Evolutionary conservation across 2,888 invertebrate species (phyloP).

Genomic region (Callosobruchus maculatus): DNA sequence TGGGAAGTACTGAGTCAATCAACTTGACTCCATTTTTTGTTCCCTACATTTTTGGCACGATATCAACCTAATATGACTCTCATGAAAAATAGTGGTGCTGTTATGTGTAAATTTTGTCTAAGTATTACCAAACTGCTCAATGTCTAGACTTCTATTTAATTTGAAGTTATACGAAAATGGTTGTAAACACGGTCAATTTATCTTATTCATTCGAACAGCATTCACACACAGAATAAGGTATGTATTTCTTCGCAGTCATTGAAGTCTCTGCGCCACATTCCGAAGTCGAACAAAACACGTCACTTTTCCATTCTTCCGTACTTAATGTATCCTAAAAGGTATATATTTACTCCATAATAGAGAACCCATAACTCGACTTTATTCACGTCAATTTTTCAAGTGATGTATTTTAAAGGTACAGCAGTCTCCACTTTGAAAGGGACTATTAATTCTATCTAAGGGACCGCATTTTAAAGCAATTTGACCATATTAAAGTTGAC

Average conservation of each 20-base stretch:
- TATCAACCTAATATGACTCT: no score
- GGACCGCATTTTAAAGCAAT: slow-evolving; percentile 47
- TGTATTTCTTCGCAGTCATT: not conserved
- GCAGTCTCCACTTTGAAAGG: slow-evolving; percentile 21
- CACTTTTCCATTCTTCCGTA: slow-evolving; percentile 14
- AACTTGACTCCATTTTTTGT: no score
- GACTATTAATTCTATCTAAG: slow-evolving; percentile 38
- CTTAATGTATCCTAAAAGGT: slow-evolving; percentile 21
- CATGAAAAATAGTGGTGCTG: no score
- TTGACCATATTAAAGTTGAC: slow-evolving; percentile 48
- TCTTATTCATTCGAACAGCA: not conserved
- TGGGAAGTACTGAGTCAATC: no score
- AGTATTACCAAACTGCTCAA: no score
- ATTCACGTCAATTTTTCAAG: slow-evolving; percentile 16
- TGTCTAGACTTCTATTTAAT: no score
- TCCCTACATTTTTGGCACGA: no score
- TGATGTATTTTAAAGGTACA: slow-evolving; percentile 17
- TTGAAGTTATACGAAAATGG: no score
- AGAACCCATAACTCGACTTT: slow-evolving; percentile 12
- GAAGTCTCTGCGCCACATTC: not conserved
- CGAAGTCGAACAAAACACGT: not conserved
- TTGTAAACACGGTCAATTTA: no score
- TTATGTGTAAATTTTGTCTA: no score
- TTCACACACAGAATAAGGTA: not conserved
- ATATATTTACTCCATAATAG: slow-evolving; percentile 17